Percentiles rank a stretch among this genome's conserved stretches.
Conservation (phyloP, 2,113 vertebrate species). For the Tetraodon nigroviridis region DNA sequence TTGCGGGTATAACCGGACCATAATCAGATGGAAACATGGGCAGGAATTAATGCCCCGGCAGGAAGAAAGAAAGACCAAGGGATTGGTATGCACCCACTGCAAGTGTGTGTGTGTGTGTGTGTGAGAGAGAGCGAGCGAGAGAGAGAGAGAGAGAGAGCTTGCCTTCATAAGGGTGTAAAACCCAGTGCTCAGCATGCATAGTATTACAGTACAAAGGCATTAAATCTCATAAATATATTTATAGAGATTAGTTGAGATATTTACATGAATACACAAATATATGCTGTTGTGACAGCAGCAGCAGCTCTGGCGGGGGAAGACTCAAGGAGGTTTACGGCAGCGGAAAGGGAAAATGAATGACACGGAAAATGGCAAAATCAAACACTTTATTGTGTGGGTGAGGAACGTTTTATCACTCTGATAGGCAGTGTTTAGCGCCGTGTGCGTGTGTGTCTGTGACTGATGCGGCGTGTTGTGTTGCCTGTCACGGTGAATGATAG, state of each 20-base stretch:
- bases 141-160: slow-evolving; percentile 17
- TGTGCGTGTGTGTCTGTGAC: slow-evolving; percentile 61
- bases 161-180: slow-evolving; percentile 41
- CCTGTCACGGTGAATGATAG: slow-evolving; percentile 73
- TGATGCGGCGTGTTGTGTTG: slow-evolving; percentile 70
- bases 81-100: slow-evolving; percentile 69
- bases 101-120: slow-evolving; percentile 31
- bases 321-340: slow-evolving; percentile 40
- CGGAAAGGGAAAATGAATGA: slow-evolving; percentile 65
- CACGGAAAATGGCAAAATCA: slow-evolving; percentile 71
- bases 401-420: slow-evolving; percentile 66
- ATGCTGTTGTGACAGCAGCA: slow-evolving; percentile 51
- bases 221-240: slow-evolving; percentile 70
- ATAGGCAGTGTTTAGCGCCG: slow-evolving; percentile 68
- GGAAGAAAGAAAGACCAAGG: slow-evolving; percentile 67
- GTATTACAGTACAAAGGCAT: slow-evolving; percentile 62
- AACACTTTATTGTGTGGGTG: slow-evolving; percentile 64
- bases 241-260: slow-evolving; percentile 61
- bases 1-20: slow-evolving; percentile 79
- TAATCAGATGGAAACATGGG: slow-evolving; percentile 83
- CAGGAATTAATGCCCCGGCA: slow-evolving; percentile 78
- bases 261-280: slow-evolving; percentile 66
- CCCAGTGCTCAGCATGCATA: slow-evolving; percentile 35
- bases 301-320: slow-evolving; percentile 35
- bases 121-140: slow-evolving; percentile 16